Conservation (phyloP, 2,113 vertebrate species). For the Callionymus lyra region DNA sequence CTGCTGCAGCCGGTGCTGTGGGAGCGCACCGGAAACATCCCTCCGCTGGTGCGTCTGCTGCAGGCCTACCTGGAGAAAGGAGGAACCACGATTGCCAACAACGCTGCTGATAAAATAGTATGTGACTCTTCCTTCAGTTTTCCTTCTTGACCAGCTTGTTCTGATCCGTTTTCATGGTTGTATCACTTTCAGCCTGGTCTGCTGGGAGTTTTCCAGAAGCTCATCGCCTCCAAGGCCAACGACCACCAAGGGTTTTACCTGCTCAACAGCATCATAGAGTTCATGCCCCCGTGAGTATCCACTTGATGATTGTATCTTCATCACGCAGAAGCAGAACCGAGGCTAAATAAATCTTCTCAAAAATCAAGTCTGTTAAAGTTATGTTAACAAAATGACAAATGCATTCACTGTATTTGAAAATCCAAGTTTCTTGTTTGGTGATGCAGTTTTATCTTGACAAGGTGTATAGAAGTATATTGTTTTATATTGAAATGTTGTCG, state of each 20-base stretch:
- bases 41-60: conserved; percentile 89
- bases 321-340: too few relatives aligned
- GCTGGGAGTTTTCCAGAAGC: conserved; percentile 94
- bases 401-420: too few relatives aligned
- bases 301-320: too few relatives aligned
- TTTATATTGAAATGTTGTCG: too few relatives aligned
- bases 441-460: too few relatives aligned
- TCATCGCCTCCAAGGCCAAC: conserved; percentile 95
- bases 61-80: conserved; percentile 91
- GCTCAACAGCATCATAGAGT: conserved; percentile 92
- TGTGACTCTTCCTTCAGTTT: conserved; percentile 28
- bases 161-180: too few relatives aligned
- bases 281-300: conserved; percentile 86
- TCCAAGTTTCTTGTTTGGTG: too few relatives aligned
- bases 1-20: conserved; percentile 91
- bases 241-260: conserved; percentile 98
- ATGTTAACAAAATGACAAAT: too few relatives aligned
- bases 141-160: not conserved
- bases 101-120: conserved; percentile 91
- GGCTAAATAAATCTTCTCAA: too few relatives aligned
- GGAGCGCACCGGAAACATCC: conserved; percentile 94
- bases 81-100: conserved; percentile 74
- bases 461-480: too few relatives aligned
- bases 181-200: conserved; percentile 77
- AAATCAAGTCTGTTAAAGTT: too few relatives aligned